Base-by-base conservation (phyloP, 2,113 vertebrate species). In the Podiceps cristatus region DNA sequence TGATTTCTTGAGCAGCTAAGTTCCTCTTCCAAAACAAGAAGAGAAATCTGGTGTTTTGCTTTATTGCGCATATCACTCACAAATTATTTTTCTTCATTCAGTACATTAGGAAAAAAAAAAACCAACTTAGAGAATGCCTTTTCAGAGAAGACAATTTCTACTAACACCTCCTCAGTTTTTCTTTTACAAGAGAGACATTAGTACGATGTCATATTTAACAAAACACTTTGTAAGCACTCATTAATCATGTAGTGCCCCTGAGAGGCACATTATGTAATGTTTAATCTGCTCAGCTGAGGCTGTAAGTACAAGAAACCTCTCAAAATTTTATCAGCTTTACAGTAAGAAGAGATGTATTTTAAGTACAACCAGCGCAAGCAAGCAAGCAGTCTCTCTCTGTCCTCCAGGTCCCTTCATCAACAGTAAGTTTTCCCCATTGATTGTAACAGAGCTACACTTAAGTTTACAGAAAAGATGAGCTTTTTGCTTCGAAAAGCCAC, bases 231-330 rank as follows among this genome's bases (percentile, higher is more conserved):
- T 93, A 91, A 94, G 91, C 95, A 91, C 86, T 87, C 94, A 96
- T 96, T 96, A 96, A 97, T 96, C 96, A 96, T 94, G 94, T 23
- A 96, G 84, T 91, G 86, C 62, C 84, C 91, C 94, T 82, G 97
- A 93, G 96, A 96, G 92, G 78, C 88, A 90, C 88, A 86, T 96
- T 96, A 95, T 92, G 86, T 96, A 97, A 97, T 86, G 90, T 94
- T 97, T 97, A 97, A 97, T 97, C 96, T 96, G 92, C 92, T 95
- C 97, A 71, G 78, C 58, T 58, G 81, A 85, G 84, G 77, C 81
- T 89, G 69, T 87, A 91, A 91, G 93, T 63, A 97, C 94, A 96
- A 95, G 94, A 94, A 97, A 95, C 77, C 89, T 91, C 93, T 94
- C 91, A 66, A 88, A 95, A 91, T 90, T 56, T 81, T 86, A 96